phyloP scores from a whole-genome alignment of 2,113 vertebrate species.

The Anarhynchus alexandrinus region DNA sequence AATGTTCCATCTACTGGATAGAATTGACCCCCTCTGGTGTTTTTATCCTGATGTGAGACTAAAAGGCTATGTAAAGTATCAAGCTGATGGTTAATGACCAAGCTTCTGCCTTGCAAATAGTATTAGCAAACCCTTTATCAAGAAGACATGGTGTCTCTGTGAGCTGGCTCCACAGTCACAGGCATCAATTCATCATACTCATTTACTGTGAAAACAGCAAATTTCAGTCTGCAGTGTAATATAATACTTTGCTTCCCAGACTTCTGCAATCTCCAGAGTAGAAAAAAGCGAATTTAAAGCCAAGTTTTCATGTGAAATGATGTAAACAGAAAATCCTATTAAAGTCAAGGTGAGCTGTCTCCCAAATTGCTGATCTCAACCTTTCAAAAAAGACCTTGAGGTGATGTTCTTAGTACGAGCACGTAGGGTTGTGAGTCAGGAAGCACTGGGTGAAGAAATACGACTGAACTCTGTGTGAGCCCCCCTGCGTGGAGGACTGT shows the following conservation, averaged over 20 bases:
- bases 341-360: not conserved
- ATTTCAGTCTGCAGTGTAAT: not conserved
- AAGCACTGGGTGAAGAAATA: not conserved
- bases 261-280: not conserved
- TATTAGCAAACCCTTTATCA: conserved; percentile 3
- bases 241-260: not conserved
- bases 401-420: not conserved
- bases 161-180: conserved; percentile 9
- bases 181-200: conserved; percentile 16
- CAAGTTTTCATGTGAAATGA: not conserved
- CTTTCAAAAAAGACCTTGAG: not conserved
- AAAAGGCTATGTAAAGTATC: not conserved
- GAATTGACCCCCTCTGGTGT: not conserved
- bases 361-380: not conserved
- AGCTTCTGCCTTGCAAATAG: conserved; percentile 1
- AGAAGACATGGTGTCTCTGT: not conserved
- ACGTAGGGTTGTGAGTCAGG: not conserved
- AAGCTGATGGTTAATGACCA: not conserved
- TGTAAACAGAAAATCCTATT: conserved; percentile 1
- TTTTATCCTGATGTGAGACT: not conserved
- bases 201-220: conserved; percentile 22
- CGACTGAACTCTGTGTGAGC: not conserved
- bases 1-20: not conserved
- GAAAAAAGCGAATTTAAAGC: not conserved
- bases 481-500: not conserved